phyloP scores from a whole-genome alignment of 2,888 invertebrate species.

The Ectobius pallidus region DNA sequence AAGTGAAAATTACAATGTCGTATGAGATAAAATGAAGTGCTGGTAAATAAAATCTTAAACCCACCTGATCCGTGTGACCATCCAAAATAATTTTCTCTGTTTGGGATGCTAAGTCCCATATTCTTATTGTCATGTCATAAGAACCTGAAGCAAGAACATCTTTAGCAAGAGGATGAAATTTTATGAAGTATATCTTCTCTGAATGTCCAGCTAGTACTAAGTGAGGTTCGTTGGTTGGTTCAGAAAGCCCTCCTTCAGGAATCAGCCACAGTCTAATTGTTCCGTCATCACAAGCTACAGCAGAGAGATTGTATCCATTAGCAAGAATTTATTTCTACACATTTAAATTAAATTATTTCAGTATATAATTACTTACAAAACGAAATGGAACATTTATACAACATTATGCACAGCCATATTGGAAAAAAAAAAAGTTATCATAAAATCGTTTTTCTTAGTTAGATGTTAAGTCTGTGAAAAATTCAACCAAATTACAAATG shows the following conservation, averaged over 20 bases:
- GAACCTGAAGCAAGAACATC: constrained; percentile 88
- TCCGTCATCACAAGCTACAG: constrained; percentile 84
- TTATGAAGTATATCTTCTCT: constrained; percentile 90
- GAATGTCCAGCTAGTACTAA: constrained; percentile 72
- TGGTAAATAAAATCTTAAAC: no score
- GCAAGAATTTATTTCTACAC: no score
- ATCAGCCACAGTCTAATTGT: constrained; percentile 80
- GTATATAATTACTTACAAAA: no score
- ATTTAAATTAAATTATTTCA: no score
- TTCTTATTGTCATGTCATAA: constrained; percentile 85
- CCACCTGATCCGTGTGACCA: constrained; percentile 81
- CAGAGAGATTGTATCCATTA: no score
- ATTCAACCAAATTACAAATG: no score
- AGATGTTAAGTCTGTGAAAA: no score
- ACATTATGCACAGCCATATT: background rate
- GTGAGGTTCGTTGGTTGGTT: constrained; percentile 79
- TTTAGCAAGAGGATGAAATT: constrained; percentile 87
- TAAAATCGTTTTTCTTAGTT: no score
- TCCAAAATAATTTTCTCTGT: constrained; percentile 69
- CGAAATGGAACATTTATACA: background rate
- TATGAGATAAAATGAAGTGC: no score
- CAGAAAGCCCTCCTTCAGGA: constrained; percentile 72
- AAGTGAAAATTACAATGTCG: no score
- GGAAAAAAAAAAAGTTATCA: no score
- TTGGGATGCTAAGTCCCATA: constrained; percentile 79